A percentile compares a stretch with the other conserved stretches of the same genome.
These are phyloP conservation scores for Apogon talboti DNA, from an alignment of 2,797 vertebrate genomes.

Conservation along the genomic window DNA sequence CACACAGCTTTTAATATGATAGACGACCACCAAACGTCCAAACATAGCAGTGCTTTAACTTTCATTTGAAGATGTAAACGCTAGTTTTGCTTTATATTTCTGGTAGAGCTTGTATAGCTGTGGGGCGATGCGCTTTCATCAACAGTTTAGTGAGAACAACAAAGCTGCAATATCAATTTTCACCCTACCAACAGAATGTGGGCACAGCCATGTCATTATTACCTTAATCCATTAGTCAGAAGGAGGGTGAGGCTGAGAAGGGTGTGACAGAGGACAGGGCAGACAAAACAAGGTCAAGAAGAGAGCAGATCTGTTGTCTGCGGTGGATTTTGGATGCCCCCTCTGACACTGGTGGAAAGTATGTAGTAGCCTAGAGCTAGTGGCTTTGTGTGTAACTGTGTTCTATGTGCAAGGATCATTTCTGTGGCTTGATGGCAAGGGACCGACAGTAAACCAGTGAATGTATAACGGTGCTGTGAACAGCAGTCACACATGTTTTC, in stretches of 20 bases:
- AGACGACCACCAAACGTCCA: not conserved
- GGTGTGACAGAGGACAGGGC: conserved; percentile 70
- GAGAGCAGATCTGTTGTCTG: conserved; percentile 61
- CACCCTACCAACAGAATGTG: conserved; percentile 92
- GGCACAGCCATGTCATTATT: conserved; percentile 92
- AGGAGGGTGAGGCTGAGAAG: conserved; percentile 80
- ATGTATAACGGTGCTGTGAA: conserved; percentile 68
- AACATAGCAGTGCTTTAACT: conserved; percentile 25
- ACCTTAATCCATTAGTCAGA: conserved; percentile 93
- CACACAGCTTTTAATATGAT: conserved; percentile 5
- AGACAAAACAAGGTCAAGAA: conserved; percentile 71
- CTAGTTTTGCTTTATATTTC: conserved; percentile 27
- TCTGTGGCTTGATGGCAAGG: conserved; percentile 37
- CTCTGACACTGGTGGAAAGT: conserved; percentile 64
- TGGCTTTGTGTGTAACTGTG: conserved; percentile 36
- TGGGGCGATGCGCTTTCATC: conserved; percentile 81
- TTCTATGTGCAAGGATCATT: conserved; percentile 36
- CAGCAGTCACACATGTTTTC: conserved; percentile 41
- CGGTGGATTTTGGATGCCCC: conserved; percentile 62
- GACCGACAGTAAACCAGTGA: conserved; percentile 62
- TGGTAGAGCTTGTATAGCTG: conserved; percentile 36
- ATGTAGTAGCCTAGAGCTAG: conserved; percentile 57
- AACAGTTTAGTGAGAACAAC: conserved; percentile 90
- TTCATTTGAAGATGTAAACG: conserved; percentile 30
- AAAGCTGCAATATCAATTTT: conserved; percentile 92